Conservation (phyloP, 2,888 invertebrate species). For the Pheosia tremula region DNA sequence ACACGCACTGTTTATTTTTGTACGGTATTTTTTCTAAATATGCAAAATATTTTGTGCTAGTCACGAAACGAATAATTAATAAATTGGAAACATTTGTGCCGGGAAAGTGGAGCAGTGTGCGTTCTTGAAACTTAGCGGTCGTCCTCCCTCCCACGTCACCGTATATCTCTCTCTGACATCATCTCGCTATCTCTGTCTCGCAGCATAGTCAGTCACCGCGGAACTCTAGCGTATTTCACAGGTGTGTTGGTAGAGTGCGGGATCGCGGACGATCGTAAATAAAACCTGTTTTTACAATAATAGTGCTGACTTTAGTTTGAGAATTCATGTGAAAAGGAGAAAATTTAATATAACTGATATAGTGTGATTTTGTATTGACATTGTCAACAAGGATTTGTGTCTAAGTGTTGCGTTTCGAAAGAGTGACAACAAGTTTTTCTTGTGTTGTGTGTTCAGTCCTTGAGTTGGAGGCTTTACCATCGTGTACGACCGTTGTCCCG, state of each 20-base stretch:
- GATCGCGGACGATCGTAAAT: conserved; percentile 61
- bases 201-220: conserved; percentile 74
- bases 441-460: conserved; percentile 71
- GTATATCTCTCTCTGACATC: conserved; percentile 66
- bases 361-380: conserved; percentile 18
- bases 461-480: conserved; percentile 76
- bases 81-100: conserved; percentile 36
- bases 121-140: conserved; percentile 72
- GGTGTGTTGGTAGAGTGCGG: conserved; percentile 60
- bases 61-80: conserved; percentile 25
- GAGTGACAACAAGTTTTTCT: conserved; percentile 76
- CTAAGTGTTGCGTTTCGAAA: conserved; percentile 64
- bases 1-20: neutral
- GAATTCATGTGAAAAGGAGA: conserved; percentile 15
- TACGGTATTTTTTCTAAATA: neutral
- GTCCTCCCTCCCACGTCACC: conserved; percentile 74
- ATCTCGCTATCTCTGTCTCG: conserved; percentile 70
- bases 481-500: conserved; percentile 53
- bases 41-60: conserved; percentile 16
- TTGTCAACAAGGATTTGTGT: conserved; percentile 42
- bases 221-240: conserved; percentile 65
- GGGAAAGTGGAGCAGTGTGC: conserved; percentile 65
- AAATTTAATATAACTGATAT: conserved; percentile 19
- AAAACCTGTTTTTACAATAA: conserved; percentile 59
- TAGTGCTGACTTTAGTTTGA: conserved; percentile 34